Evolutionary conservation across 2,797 vertebrate species (phyloP), one percentile per base, ranked within the genome.

Genomic region (Ficedula albicollis): DNA sequence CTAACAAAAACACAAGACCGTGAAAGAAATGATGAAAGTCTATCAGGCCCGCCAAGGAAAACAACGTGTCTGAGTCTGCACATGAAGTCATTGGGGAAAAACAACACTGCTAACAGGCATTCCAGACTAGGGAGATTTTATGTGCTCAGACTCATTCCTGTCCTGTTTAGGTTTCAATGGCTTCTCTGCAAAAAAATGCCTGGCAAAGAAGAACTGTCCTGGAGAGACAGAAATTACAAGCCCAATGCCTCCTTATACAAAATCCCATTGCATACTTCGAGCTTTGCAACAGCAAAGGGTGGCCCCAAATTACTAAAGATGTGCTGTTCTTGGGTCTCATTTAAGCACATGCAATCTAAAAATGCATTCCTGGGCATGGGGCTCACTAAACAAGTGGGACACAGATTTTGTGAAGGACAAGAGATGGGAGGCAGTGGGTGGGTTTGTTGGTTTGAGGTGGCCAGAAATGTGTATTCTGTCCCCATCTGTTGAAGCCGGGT

Each of bases 361-460:
- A 54, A 54, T 54, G 52, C 52, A 20, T 20, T 68, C 32, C 58
- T 13, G 20, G 23, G 46, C 26, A 18, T 5, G 19, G 9, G 25
- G 49, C 30, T 70, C 32, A 20, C 22, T 26, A 10, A 74, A 38
- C 4, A 39, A 43, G 10, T 3, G 18, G 25, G n/a, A 60, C 15
- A 85, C 29, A 9, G 34, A 16, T 27, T 56, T 77, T 83, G 23
- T 48, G 39, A 60, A 30, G 0, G 3, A n/a, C 22, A 36, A 20
- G 21, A 43, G 23, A 13, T 23, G 0, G 0, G 13, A 29, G 13
- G 15, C 6, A 76, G 3, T 2, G 18, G 39, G n/a, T 14, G 44
- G 22, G 44, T 46, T 44, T 23, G 21, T 7, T 46, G 44, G 21
- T 44, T 46, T 46, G 44, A 46, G 46, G 12, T 7, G 22, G 4